phyloP scores from a whole-genome alignment of 35 echinoderm and acorn worm genomes.

The Lytechinus pictus region DNA sequence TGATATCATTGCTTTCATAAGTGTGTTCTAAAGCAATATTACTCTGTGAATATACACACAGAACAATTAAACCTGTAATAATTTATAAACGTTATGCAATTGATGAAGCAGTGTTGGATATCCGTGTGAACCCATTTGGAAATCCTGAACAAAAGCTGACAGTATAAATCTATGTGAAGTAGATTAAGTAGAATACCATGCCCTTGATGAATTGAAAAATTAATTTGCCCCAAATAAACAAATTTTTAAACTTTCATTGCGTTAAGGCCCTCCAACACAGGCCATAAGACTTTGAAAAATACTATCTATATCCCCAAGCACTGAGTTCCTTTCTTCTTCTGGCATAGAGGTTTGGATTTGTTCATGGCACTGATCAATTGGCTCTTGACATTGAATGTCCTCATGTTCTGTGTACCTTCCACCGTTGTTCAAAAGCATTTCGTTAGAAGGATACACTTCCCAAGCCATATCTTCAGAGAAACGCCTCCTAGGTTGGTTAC shows the following conservation, averaged over 20 bases:
- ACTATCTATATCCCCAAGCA: constrained; percentile 46
- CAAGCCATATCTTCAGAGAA: constrained; percentile 26
- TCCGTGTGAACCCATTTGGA: too few species aligned
- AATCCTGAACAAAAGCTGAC: too few species aligned
- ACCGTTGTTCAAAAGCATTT: constrained; percentile 35
- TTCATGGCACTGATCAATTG: constrained; percentile 16
- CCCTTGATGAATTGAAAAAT: not conserved
- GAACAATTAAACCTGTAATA: too few species aligned
- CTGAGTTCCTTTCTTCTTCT: constrained; percentile 41
- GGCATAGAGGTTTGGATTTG: not conserved
- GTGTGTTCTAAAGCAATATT: too few species aligned
- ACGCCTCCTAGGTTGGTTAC: not conserved
- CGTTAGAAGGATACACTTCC: constrained; percentile 26
- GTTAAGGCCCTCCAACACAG: constrained; percentile 43
- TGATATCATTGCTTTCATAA: too few species aligned
- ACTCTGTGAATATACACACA: too few species aligned
- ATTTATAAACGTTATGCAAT: too few species aligned
- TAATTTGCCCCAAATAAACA: not conserved
- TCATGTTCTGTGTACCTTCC: constrained; percentile 25
- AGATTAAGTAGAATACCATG: too few species aligned
- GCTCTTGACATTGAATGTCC: not conserved
- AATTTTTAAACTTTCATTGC: not conserved
- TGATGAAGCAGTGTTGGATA: too few species aligned
- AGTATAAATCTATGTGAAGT: too few species aligned
- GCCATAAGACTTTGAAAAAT: constrained; percentile 54